Percentiles rank a stretch among this genome's conserved stretches.
Evolutionary conservation across 2,888 invertebrate species (phyloP).

Genomic region (Capitulum mitella): DNA sequence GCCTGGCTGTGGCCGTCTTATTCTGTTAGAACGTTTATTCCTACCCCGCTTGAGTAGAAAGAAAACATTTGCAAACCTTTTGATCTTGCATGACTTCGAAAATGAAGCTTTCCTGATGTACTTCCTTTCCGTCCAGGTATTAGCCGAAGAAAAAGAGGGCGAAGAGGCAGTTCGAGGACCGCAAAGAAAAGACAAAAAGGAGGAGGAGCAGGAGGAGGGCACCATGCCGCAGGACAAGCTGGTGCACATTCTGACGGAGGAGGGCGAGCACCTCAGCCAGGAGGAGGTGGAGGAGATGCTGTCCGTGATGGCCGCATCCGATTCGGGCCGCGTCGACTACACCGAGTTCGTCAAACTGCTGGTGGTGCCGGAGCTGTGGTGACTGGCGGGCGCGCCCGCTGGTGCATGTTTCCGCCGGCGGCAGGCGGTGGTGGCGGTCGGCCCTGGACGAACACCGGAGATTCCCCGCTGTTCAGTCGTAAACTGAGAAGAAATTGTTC

Average conservation of each 20-base stretch:
- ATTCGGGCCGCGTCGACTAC: background rate
- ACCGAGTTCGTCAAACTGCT: background rate
- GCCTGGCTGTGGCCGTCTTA: background rate
- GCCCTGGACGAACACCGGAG: too few relatives aligned
- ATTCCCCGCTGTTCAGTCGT: too few relatives aligned
- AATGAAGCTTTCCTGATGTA: background rate
- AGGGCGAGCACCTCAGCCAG: slow-evolving; percentile 20
- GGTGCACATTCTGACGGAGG: slow-evolving; percentile 13
- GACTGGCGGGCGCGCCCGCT: too few relatives aligned
- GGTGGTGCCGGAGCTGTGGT: slow-evolving; percentile 16
- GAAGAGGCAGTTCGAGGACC: background rate
- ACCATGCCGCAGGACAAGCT: background rate
- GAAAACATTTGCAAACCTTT: background rate
- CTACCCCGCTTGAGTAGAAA: too few relatives aligned
- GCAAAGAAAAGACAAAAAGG: background rate
- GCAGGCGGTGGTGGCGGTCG: too few relatives aligned
- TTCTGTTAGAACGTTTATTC: background rate
- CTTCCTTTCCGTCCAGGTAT: background rate
- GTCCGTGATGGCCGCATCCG: background rate
- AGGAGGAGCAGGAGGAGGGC: background rate
- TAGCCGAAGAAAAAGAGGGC: background rate
- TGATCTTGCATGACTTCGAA: background rate
- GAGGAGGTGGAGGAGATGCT: slow-evolving; percentile 25
- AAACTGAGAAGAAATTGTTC: too few relatives aligned
- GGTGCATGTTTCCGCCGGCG: too few relatives aligned